These are phyloP conservation scores for Rhopalosiphum nymphaeae DNA, from an alignment of 2,888 invertebrate genomes.

Conservation along the genomic window DNA sequence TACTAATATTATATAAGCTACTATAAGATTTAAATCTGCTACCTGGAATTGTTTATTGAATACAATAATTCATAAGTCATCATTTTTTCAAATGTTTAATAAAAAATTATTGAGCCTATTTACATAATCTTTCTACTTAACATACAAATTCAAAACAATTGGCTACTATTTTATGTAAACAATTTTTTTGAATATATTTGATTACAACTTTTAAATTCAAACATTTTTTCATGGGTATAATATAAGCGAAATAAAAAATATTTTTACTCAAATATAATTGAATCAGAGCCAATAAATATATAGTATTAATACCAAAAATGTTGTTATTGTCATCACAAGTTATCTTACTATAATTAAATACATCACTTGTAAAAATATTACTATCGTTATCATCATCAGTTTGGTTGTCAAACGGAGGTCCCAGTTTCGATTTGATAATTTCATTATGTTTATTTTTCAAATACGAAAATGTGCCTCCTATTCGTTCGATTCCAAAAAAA, in stretches of 20 bases:
- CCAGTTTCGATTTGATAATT: background rate
- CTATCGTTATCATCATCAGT: background rate
- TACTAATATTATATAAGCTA: too few relatives aligned
- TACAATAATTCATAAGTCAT: too few relatives aligned
- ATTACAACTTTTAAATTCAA: background rate
- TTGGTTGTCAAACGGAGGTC: background rate
- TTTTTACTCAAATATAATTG: background rate
- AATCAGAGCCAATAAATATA: background rate
- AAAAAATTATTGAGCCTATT: background rate
- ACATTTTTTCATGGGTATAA: background rate
- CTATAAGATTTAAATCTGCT: too few relatives aligned
- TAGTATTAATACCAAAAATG: background rate
- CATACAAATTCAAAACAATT: background rate
- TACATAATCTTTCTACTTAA: background rate
- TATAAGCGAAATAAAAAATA: background rate
- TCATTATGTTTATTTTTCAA: conserved; percentile 23
- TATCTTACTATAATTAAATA: background rate
- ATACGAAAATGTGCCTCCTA: conserved; percentile 44
- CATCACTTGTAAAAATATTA: conserved; percentile 12
- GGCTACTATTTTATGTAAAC: background rate
- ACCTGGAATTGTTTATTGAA: too few relatives aligned
- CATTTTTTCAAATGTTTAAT: background rate
- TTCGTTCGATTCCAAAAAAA: conserved; percentile 38
- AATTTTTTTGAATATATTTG: background rate
- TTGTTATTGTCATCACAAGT: background rate